These are phyloP conservation scores for Potamarius usumacintae DNA, from an alignment of 2,113 vertebrate genomes.

Conservation along the genomic window DNA sequence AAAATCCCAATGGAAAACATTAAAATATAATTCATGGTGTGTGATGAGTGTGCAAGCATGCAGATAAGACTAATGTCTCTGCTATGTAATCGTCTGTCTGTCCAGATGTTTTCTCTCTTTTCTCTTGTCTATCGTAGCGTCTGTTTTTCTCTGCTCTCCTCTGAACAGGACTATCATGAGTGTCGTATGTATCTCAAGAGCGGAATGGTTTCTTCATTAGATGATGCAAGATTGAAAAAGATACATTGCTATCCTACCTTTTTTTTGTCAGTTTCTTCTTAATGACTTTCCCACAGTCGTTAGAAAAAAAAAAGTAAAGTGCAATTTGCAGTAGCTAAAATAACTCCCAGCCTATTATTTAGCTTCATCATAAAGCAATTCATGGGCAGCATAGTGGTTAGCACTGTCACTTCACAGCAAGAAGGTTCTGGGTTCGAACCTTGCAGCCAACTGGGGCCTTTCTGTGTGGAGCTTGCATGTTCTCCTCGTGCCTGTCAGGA, in stretches of 20 bases:
- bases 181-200: constrained; percentile 35
- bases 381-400: too few species aligned
- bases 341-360: not conserved
- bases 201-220: constrained; percentile 49
- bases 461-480: too few species aligned
- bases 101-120: constrained; percentile 48
- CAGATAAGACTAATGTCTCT: constrained; percentile 53
- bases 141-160: constrained; percentile 45
- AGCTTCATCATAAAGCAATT: not conserved
- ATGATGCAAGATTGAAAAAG: constrained; percentile 53
- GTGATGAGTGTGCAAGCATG: constrained; percentile 47
- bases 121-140: constrained; percentile 24
- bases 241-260: constrained; percentile 35
- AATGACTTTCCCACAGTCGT: not conserved
- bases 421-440: too few species aligned
- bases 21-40: constrained; percentile 50
- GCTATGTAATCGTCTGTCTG: constrained; percentile 42
- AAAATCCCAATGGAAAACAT: constrained; percentile 45
- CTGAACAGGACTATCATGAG: constrained; percentile 39
- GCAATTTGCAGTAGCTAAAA: not conserved
- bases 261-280: not conserved
- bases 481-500: too few species aligned
- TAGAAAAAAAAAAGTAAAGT: not conserved
- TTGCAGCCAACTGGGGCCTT: too few species aligned
- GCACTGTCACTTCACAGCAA: too few species aligned